These are phyloP conservation scores for Coendou prehensilis DNA, from an alignment of 2,797 vertebrate species.

Conservation along the genomic window DNA sequence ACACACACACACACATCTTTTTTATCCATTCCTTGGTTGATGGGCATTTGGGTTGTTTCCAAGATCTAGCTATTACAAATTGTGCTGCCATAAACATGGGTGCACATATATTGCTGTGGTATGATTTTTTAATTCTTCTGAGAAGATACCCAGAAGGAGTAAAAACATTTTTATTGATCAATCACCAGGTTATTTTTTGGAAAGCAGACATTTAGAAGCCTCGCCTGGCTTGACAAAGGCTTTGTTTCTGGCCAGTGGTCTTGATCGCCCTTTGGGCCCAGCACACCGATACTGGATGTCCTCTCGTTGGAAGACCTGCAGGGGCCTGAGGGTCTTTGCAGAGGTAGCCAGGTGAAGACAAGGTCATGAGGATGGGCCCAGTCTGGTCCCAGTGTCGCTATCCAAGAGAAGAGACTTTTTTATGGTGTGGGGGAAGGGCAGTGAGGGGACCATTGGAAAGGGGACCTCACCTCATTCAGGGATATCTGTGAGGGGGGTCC, in stretches of 20 bases:
- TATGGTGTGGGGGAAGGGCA: not conserved
- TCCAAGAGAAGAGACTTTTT: not conserved
- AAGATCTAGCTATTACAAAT: no score
- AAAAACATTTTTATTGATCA: not conserved
- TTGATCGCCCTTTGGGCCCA: not conserved
- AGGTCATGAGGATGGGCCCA: not conserved
- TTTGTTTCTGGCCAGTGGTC: not conserved
- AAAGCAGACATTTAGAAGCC: not conserved
- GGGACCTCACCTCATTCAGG: no score
- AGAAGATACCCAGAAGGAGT: not conserved
- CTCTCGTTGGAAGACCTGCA: not conserved
- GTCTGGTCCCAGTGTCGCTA: no score
- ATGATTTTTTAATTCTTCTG: no score
- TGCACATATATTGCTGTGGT: no score
- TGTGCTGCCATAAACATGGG: no score
- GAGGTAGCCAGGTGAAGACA: not conserved
- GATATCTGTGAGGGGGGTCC: no score
- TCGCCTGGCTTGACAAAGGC: not conserved
- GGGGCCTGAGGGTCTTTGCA: not conserved
- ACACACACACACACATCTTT: no score
- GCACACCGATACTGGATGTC: accelerated
- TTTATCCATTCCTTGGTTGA: no score
- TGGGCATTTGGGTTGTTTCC: no score
- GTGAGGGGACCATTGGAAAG: no score
- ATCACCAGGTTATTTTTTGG: not conserved